Percentiles rank a stretch among this genome's conserved stretches.
Conservation (phyloP, 2,888 invertebrate species). For the Anoplius nigerrimus region DNA sequence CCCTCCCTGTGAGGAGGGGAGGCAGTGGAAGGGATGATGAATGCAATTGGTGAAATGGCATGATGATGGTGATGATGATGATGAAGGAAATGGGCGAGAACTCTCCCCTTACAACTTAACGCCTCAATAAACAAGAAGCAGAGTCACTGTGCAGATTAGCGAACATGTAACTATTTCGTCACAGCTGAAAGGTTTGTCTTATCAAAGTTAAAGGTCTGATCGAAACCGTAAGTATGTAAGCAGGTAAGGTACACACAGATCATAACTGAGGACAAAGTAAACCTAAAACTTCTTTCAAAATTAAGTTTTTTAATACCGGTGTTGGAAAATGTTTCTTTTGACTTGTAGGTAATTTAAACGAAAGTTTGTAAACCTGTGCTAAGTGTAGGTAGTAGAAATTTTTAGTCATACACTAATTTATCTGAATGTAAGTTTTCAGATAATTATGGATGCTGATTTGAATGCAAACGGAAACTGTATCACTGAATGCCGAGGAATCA, state of each 20-base stretch:
- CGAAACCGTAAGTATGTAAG: conserved; percentile 63
- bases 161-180: conserved; percentile 53
- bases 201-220: conserved; percentile 29
- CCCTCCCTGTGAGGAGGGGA: conserved; percentile 75
- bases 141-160: conserved; percentile 45
- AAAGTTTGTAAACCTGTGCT: background rate
- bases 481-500: too few species aligned
- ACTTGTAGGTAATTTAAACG: background rate
- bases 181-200: conserved; percentile 51
- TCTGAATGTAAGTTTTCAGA: conserved; percentile 63
- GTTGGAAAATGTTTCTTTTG: background rate
- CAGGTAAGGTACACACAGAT: conserved; percentile 65
- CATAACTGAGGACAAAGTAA: conserved; percentile 12
- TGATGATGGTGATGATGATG: conserved; percentile 32
- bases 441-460: conserved; percentile 26
- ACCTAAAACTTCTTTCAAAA: background rate
- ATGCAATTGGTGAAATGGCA: conserved; percentile 50
- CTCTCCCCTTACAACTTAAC: conserved; percentile 39
- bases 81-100: conserved; percentile 34
- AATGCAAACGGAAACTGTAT: too few species aligned
- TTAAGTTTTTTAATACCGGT: background rate
- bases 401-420: conserved; percentile 47
- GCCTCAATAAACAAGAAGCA: conserved; percentile 43
- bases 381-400: conserved; percentile 26
- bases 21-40: conserved; percentile 62